phyloP scores from a whole-genome alignment of 2,113 vertebrate species.

The Grallaria varia region DNA sequence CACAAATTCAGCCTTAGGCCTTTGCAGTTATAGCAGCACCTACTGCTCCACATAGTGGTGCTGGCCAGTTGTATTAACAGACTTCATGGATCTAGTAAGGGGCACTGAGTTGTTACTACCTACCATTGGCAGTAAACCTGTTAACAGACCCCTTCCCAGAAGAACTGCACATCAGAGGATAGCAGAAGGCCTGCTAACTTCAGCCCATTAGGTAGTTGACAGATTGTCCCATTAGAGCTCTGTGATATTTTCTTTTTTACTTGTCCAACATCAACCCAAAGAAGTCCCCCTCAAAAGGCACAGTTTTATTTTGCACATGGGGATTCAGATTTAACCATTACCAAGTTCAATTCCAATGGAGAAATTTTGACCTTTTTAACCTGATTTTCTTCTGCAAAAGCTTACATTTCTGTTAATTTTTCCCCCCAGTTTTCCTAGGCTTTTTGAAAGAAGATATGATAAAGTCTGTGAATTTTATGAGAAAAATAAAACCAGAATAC shows the following conservation, averaged over 20 bases:
- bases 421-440: constrained; percentile 54
- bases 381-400: background rate
- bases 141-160: background rate
- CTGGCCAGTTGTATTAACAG: background rate
- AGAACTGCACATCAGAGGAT: background rate
- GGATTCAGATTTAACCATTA: background rate
- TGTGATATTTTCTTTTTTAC: background rate
- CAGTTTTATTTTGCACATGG: background rate
- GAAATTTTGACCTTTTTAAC: background rate
- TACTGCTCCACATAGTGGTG: background rate
- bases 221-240: background rate
- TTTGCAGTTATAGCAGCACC: background rate
- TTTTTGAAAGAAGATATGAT: constrained; percentile 72
- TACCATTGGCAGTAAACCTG: background rate
- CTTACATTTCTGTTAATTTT: background rate
- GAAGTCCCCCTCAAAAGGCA: background rate
- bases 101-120: background rate
- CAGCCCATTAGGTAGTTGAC: fast-evolving
- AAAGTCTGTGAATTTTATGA: constrained; percentile 49
- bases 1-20: background rate
- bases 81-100: background rate
- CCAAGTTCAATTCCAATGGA: background rate
- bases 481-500: constrained; percentile 69
- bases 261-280: background rate
- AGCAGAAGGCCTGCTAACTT: background rate